Percentiles rank a stretch among this genome's conserved stretches.
Evolutionary conservation across 2,888 invertebrate genomes (phyloP).

Genomic region (Dinocampus coccinellae): DNA sequence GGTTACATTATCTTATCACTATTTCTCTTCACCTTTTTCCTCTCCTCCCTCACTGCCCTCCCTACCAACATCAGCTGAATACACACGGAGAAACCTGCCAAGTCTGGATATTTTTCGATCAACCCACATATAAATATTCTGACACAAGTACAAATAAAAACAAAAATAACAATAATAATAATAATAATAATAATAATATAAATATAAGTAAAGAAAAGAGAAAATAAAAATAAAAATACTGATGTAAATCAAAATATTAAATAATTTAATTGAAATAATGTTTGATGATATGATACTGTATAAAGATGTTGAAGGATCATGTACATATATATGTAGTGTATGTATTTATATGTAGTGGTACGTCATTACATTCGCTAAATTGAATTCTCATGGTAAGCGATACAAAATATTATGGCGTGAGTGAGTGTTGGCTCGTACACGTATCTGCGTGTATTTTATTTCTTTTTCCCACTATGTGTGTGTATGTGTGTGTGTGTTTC

Average conservation of each 20-base stretch:
- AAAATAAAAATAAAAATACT: background rate
- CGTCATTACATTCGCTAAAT: constrained; percentile 48
- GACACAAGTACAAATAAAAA: too few species aligned
- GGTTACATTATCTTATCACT: too few species aligned
- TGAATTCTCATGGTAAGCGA: constrained; percentile 44
- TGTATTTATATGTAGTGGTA: too few species aligned
- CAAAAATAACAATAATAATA: background rate
- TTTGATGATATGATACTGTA: background rate
- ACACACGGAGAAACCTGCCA: too few species aligned
- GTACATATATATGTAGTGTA: background rate
- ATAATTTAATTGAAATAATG: constrained; percentile 29
- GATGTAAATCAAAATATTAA: constrained; percentile 19
- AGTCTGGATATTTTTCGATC: too few species aligned
- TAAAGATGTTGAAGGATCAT: background rate
- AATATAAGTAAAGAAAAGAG: background rate
- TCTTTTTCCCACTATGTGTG: too few species aligned
- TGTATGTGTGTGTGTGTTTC: background rate
- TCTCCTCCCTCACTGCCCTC: too few species aligned
- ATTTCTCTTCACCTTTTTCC: too few species aligned
- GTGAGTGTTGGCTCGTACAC: background rate
- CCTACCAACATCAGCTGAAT: too few species aligned
- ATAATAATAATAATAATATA: background rate
- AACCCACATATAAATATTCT: too few species aligned
- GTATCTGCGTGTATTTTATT: too few species aligned
- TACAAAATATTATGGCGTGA: background rate